A percentile compares a stretch with the other conserved stretches of the same genome.
Evolutionary conservation across 2,888 invertebrate genomes (phyloP).

Genomic region (Sialis lutaria): DNA sequence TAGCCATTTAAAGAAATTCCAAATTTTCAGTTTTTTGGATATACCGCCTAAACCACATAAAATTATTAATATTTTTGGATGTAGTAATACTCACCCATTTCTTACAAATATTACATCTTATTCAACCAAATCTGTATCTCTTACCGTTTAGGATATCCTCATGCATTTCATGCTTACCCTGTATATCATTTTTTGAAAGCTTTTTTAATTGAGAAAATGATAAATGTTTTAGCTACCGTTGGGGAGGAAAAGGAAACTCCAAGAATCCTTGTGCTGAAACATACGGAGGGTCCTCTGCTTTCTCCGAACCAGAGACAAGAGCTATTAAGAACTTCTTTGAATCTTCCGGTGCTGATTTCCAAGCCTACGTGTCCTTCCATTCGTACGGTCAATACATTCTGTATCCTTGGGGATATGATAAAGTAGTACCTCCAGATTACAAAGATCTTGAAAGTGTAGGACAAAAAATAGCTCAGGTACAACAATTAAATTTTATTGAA

Average conservation of each 20-base stretch:
- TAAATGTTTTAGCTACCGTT: conserved; percentile 40
- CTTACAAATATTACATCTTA: too few relatives aligned
- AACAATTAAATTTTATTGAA: not conserved
- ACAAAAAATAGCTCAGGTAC: conserved; percentile 46
- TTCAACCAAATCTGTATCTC: too few relatives aligned
- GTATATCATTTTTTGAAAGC: too few relatives aligned
- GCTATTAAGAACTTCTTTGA: conserved; percentile 39
- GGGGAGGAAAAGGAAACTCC: conserved; percentile 75
- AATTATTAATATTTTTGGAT: too few relatives aligned
- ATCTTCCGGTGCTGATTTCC: conserved; percentile 32
- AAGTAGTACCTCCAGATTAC: conserved; percentile 49
- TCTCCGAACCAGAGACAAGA: conserved; percentile 74
- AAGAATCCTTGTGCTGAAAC: conserved; percentile 68
- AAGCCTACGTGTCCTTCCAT: conserved; percentile 63
- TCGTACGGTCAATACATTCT: conserved; percentile 75
- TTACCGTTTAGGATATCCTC: too few relatives aligned
- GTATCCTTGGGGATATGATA: conserved; percentile 76
- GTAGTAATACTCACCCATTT: too few relatives aligned
- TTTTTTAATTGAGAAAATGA: conserved; percentile 4
- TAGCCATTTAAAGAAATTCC: too few relatives aligned
- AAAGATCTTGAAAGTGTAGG: conserved; percentile 52
- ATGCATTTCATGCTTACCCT: too few relatives aligned
- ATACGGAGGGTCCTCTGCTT: conserved; percentile 58
- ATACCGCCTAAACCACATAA: too few relatives aligned
- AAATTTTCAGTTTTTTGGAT: too few relatives aligned